Evolutionary conservation across 2,113 vertebrate genomes (phyloP), one percentile per base, ranked within the genome.

Genomic region (Corythaeola cristata): DNA sequence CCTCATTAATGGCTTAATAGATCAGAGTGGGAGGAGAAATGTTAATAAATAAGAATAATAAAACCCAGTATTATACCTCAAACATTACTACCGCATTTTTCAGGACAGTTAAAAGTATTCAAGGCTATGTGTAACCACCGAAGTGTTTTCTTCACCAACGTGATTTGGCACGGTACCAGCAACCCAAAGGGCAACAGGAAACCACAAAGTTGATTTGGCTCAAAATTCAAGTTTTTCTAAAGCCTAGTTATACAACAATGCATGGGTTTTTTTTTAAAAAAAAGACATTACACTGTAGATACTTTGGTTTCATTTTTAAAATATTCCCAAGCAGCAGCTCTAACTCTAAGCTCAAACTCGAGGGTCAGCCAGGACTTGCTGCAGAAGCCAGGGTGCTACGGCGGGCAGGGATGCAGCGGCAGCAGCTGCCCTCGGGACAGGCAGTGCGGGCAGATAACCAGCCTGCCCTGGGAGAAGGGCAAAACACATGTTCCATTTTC

Each of bases 141-240:
- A 87, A 82, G 41, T 11, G 62, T 91, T 92, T 87, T 79, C 88
- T 78, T 89, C 56, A 92, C 85, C 69, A 66, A 90, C 15, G 32
- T 11, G 7, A 93, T 74, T 58, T 94, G 92, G 95, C 86, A 58
- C 0, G 0, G 53, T 24, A 89, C 69, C 91, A 93, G 84, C n/a
- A 90, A 78, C 62, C 58, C 66, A 87, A 85, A 93, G 77, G 69
- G 72, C 89, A 92, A 95, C 73, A 89, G 90, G 94, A 97, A 97
- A 92, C 83, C 84, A 64, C 80, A 89, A 78, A 72, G 71, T 41
- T 74, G 45, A 92, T 89, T 28, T 93, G 66, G 80, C 67, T 93
- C 84, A 91, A 92, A 86, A 93, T 72, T 33, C 18, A 44, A 26
- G 5, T 79, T 88, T 86, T 94, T 58, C 72, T 81, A 56, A 75